phyloP scores from a whole-genome alignment of 2,113 vertebrate species.

The Grammomys surdaster region DNA sequence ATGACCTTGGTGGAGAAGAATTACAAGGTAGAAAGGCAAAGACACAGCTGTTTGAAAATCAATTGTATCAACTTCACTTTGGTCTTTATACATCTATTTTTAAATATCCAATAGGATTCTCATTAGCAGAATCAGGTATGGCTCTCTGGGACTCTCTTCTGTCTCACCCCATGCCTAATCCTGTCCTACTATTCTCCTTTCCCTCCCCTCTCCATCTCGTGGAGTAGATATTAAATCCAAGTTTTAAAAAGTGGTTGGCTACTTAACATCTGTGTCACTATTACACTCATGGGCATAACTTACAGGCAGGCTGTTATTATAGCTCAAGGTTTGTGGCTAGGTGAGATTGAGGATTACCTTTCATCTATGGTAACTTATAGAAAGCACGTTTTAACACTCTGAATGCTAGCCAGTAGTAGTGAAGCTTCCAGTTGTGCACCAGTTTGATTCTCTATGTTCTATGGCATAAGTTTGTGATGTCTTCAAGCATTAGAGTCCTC shows the following conservation, averaged over 20 bases:
- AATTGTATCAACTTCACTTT: neutral
- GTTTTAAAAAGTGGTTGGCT: neutral
- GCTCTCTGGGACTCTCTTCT: neutral
- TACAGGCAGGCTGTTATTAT: neutral
- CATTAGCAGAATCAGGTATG: neutral
- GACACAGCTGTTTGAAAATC: neutral
- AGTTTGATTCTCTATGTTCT: neutral
- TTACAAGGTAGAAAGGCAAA: neutral
- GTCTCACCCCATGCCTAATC: too few relatives aligned
- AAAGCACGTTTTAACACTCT: neutral
- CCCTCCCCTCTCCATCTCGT: too few relatives aligned
- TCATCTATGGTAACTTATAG: neutral
- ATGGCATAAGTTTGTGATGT: neutral
- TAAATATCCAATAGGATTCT: neutral
- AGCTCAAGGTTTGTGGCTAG: neutral
- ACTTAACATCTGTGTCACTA: neutral
- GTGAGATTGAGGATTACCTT: neutral
- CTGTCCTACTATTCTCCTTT: too few relatives aligned
- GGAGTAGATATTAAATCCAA: neutral
- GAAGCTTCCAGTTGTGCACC: neutral
- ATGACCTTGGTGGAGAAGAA: neutral
- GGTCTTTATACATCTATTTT: neutral
- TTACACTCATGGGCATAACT: neutral
- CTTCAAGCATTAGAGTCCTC: neutral
- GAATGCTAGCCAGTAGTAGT: neutral